These are phyloP conservation scores for Orthosia incerta DNA, from an alignment of 2,888 invertebrate species.

Conservation along the genomic window DNA sequence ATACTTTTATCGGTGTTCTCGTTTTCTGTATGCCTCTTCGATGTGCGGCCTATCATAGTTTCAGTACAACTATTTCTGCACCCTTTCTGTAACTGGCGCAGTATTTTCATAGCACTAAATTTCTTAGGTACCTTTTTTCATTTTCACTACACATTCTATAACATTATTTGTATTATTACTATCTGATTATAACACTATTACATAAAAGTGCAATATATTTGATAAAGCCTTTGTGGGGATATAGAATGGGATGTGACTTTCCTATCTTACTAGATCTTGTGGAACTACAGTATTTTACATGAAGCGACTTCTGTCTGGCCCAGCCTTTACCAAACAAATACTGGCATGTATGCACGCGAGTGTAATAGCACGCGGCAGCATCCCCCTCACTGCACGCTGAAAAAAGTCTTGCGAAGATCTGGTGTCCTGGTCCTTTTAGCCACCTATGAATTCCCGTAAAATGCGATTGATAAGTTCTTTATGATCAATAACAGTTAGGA, in stretches of 20 bases:
- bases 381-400: slow-evolving; percentile 56
- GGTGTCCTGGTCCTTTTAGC: slow-evolving; percentile 1
- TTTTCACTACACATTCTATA: background rate
- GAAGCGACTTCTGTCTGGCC: background rate
- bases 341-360: slow-evolving; percentile 45
- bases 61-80: background rate
- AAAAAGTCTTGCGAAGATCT: slow-evolving; percentile 9
- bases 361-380: slow-evolving; percentile 52
- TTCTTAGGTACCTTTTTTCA: background rate
- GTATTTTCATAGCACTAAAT: background rate
- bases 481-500: background rate
- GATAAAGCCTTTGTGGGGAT: too few relatives aligned
- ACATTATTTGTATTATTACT: too few relatives aligned
- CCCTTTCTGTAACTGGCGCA: background rate
- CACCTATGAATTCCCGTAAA: background rate
- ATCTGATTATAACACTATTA: too few relatives aligned
- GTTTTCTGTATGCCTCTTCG: slow-evolving; percentile 4
- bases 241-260: background rate
- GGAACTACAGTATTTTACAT: background rate
- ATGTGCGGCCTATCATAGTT: background rate
- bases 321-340: background rate
- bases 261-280: background rate
- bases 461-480: background rate
- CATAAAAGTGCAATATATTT: too few relatives aligned
- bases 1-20: background rate